phyloP scores from a whole-genome alignment of 1,140 invertebrate species.

The Muscidifurax raptorellus region DNA sequence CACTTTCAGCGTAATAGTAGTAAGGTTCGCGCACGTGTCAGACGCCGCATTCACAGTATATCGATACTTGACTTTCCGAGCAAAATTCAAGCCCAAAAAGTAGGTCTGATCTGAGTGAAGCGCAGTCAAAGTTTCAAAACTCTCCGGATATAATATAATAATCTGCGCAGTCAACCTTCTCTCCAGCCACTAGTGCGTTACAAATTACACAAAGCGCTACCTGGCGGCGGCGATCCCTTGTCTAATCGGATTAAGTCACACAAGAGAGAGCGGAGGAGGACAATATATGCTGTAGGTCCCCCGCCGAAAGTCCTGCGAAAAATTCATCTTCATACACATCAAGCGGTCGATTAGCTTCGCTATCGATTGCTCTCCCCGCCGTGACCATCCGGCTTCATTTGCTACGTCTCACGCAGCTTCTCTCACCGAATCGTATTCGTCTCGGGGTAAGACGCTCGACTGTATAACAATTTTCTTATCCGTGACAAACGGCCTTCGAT shows the following conservation, averaged over 20 bases:
- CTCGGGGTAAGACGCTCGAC: too few relatives aligned
- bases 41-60: too few relatives aligned
- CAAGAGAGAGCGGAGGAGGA: too few relatives aligned
- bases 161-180: neutral
- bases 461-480: too few relatives aligned
- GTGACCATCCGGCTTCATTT: slow-evolving; percentile 45
- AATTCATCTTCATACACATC: neutral
- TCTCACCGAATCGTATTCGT: neutral
- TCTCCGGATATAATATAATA: too few relatives aligned
- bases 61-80: too few relatives aligned
- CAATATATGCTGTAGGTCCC: too few relatives aligned
- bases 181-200: neutral
- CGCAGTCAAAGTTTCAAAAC: too few relatives aligned
- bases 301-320: neutral
- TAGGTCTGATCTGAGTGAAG: too few relatives aligned
- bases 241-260: neutral
- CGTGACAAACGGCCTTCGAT: too few relatives aligned
- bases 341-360: neutral
- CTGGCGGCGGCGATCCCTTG: too few relatives aligned
- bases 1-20: neutral
- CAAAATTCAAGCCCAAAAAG: too few relatives aligned
- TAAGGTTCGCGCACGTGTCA: neutral
- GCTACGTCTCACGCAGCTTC: slow-evolving; percentile 53
- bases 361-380: slow-evolving; percentile 7
- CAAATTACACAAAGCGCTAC: neutral